Evolutionary conservation across 2,888 invertebrate species (phyloP).

Genomic region (Bugulina stolonifera): DNA sequence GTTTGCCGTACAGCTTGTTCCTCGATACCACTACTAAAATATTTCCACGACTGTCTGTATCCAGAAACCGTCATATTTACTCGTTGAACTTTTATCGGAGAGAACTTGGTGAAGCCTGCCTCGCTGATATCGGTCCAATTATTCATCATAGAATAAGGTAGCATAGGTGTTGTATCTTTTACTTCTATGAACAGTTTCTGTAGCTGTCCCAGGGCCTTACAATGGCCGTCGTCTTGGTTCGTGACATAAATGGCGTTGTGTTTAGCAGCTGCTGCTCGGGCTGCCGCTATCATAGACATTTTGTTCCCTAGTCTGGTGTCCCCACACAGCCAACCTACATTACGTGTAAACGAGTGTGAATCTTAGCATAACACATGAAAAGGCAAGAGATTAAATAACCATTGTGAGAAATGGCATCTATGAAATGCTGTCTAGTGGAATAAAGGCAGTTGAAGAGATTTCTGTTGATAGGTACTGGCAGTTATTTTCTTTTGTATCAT

Average conservation of each 20-base stretch:
- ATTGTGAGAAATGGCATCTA: too few species aligned
- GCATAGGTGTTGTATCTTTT: neutral
- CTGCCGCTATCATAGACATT: constrained; percentile 14
- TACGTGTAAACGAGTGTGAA: too few species aligned
- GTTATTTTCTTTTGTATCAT: too few species aligned
- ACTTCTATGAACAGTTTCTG: neutral
- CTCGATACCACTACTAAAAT: neutral
- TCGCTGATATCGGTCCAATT: neutral
- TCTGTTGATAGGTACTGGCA: too few species aligned
- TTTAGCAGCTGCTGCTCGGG: neutral
- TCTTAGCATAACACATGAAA: too few species aligned
- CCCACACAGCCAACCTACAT: constrained; percentile 14
- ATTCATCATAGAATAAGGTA: constrained; percentile 11
- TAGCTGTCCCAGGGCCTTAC: neutral
- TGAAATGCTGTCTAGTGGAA: too few species aligned
- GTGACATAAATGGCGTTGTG: neutral
- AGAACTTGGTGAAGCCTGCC: neutral
- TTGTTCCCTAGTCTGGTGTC: neutral
- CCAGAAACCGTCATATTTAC: neutral
- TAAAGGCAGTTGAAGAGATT: too few species aligned
- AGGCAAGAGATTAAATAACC: too few species aligned
- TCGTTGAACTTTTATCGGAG: neutral
- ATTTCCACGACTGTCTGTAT: constrained; percentile 7
- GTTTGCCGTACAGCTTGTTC: neutral
- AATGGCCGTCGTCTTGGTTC: neutral